These are phyloP conservation scores for Gnathonemus longibarbis DNA, from an alignment of 2,113 vertebrate species.

Conservation along the genomic window DNA sequence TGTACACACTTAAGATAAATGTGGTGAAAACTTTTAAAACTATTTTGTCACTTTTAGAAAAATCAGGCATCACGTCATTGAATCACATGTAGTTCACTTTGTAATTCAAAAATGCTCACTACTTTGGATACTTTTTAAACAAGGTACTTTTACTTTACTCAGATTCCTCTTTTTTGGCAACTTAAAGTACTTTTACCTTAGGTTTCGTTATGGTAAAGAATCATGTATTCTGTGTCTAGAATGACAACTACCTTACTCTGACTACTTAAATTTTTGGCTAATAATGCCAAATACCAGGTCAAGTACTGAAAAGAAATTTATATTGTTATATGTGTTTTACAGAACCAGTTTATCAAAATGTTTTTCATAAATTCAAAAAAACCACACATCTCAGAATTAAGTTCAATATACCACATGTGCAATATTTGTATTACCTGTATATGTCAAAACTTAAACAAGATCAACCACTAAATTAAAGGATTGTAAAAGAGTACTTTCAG, in stretches of 20 bases:
- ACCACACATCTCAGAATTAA: constrained; percentile 35
- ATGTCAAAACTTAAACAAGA: neutral
- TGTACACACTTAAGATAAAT: neutral
- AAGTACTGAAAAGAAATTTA: neutral
- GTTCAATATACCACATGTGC: constrained; percentile 40
- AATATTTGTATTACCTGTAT: constrained; percentile 15
- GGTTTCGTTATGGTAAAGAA: neutral
- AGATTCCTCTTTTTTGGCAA: neutral
- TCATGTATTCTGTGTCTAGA: neutral
- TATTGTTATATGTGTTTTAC: neutral
- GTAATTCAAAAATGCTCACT: neutral
- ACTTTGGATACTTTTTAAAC: neutral
- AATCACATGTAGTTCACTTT: neutral
- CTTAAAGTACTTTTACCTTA: neutral
- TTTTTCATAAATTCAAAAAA: constrained; percentile 41
- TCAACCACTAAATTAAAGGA: neutral
- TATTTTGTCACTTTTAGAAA: neutral
- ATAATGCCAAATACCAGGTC: neutral
- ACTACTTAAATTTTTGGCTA: neutral
- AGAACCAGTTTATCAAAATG: constrained; percentile 36
- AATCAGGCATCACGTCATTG: neutral
- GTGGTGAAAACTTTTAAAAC: neutral
- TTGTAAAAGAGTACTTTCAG: neutral
- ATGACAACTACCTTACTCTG: neutral
- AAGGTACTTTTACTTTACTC: neutral